phyloP scores from a whole-genome alignment of 2,113 vertebrate species.

The Podarcis cretensis region DNA sequence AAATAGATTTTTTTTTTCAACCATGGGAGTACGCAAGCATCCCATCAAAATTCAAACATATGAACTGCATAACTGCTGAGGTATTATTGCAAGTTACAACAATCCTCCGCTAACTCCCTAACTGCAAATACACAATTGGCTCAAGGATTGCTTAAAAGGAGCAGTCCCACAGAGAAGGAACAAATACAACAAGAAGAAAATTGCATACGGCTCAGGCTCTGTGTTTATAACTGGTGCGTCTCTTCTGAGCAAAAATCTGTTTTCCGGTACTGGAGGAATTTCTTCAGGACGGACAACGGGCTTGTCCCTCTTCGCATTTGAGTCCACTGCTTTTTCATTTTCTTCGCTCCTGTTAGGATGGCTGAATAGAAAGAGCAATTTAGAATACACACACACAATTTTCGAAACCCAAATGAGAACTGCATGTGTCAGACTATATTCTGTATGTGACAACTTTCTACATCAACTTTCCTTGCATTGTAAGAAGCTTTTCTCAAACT shows the following conservation, averaged over 20 bases:
- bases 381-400: background rate
- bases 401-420: background rate
- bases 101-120: background rate
- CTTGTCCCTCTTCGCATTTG: conserved; percentile 88
- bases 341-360: conserved; percentile 75
- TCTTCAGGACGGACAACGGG: conserved; percentile 95
- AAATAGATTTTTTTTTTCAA: background rate
- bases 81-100: background rate
- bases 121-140: background rate
- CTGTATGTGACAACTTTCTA: background rate
- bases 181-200: background rate
- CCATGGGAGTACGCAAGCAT: background rate
- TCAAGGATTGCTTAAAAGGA: background rate
- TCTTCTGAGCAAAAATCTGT: conserved; percentile 92
- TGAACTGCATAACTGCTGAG: background rate
- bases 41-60: background rate
- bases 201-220: conserved; percentile 84
- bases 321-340: conserved; percentile 77
- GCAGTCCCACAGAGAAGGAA: background rate
- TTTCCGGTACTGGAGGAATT: conserved; percentile 97
- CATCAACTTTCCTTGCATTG: background rate
- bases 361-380: conserved; percentile 61
- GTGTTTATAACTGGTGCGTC: conserved; percentile 82
- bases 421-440: background rate
- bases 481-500: background rate